Conservation (phyloP, 2,888 invertebrate species). For the Lochmaea crataegi region DNA sequence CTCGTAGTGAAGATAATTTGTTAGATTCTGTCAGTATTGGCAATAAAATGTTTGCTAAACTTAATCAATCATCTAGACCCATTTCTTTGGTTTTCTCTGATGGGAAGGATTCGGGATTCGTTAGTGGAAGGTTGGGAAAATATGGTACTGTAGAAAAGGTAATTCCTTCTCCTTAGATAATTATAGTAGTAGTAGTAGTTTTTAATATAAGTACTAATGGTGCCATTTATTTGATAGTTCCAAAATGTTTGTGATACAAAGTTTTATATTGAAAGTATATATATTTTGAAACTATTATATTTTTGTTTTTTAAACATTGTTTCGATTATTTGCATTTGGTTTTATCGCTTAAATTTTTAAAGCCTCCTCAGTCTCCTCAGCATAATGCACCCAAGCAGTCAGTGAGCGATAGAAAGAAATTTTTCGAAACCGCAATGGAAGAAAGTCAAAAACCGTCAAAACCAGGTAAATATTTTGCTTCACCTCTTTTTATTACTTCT, state of each 20-base stretch:
- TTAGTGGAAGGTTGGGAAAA: conserved; percentile 44
- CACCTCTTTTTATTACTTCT: too few relatives aligned
- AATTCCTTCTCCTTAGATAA: conserved; percentile 31
- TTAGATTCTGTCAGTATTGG: conserved; percentile 40
- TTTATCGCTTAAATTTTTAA: conserved; percentile 38
- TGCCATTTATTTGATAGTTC: conserved; percentile 18
- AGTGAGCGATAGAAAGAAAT: conserved; percentile 93
- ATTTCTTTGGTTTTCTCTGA: conserved; percentile 49
- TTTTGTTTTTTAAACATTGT: conserved; percentile 18
- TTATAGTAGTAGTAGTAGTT: conserved; percentile 16
- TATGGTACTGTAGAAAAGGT: conserved; percentile 47
- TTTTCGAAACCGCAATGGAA: conserved; percentile 96
- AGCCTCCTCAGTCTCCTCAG: conserved; percentile 75
- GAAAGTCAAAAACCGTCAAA: conserved; percentile 89
- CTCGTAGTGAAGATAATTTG: conserved; percentile 49
- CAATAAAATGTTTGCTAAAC: conserved; percentile 30
- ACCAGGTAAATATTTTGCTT: conserved; percentile 71
- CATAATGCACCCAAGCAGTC: conserved; percentile 83
- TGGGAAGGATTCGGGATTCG: conserved; percentile 49
- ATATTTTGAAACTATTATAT: conserved; percentile 19
- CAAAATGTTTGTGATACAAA: conserved; percentile 3
- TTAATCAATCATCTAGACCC: conserved; percentile 46
- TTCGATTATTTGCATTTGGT: conserved; percentile 30
- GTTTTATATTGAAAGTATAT: not conserved
- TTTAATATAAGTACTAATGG: conserved; percentile 10